Base-by-base conservation (phyloP, 2,888 invertebrate species). In the Euplexia lucipara region DNA sequence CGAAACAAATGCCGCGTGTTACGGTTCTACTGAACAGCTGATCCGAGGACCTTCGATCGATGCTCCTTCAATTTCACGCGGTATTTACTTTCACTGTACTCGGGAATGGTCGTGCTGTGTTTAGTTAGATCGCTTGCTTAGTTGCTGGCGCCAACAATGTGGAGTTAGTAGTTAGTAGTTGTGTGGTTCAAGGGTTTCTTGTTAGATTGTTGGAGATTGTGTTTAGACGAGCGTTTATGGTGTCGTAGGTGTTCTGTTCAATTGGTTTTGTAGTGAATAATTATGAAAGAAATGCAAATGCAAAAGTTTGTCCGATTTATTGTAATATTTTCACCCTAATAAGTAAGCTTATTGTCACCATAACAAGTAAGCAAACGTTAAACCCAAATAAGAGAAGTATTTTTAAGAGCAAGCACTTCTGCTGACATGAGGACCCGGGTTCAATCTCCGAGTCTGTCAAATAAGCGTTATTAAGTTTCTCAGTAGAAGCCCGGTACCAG, bases 61-160 rank as follows among this genome's bases (percentile, higher is more conserved):
- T 86, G 87, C 85, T 82, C 77, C 86, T 88, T 87, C 90, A 87
- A 90, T 90, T 90, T 90, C 89, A 88, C 90, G 90, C 86, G 76
- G 84, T 89, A 90, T 90, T 92, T 91, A 89, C 89, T 90, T 88
- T 83, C 82, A 86, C 86, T 89, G 86, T 88, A 79, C 82, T 82
- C 68, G 67, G 75, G 79, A 68, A 73, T 58, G 58, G 49, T 49
- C 45, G 66, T 82, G 87, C 78, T 73, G 32, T 67, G 77, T 85
- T 83, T 72, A 70, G 60, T 83, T 72, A 70, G 60, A 75, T 54
- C 42, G 47, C 48, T 65, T 58, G 60, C 39, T 53, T 37, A 65
- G 47, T 53, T 68, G 41, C 70, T 78, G 30, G 52, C 48, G 53
- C 75, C 47, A 69, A 57, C 56, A 42, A 49, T 49, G 26, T 54